Conservation (phyloP, 2,888 invertebrate species). For the Subacronicta megacephala region DNA sequence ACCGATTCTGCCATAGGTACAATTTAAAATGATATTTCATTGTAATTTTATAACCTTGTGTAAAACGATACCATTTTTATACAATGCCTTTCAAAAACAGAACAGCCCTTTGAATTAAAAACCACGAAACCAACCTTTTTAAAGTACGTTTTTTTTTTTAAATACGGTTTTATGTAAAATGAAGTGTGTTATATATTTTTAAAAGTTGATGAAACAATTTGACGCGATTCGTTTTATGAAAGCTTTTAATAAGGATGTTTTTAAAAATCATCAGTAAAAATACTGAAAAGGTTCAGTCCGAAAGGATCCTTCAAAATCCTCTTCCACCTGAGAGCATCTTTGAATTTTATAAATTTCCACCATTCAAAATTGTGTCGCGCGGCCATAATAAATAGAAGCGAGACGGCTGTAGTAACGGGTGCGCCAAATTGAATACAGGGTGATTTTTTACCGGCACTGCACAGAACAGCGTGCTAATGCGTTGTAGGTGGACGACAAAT, state of each 20-base stretch:
- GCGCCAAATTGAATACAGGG: slow-evolving; percentile 59
- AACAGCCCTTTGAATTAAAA: slow-evolving; percentile 12
- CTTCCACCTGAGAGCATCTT: neutral
- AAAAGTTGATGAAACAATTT: too few species aligned
- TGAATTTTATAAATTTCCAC: slow-evolving; percentile 10
- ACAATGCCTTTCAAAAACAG: slow-evolving; percentile 3
- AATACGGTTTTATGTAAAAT: neutral
- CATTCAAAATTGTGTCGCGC: slow-evolving; percentile 29
- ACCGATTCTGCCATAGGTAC: neutral
- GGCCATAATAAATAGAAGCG: slow-evolving; percentile 37
- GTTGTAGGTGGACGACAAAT: slow-evolving; percentile 36
- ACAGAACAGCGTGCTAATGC: slow-evolving; percentile 43
- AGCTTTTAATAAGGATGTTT: too few species aligned
- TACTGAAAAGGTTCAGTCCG: too few species aligned
- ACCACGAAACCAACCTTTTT: neutral
- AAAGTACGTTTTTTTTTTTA: neutral
- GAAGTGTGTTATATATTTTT: too few species aligned
- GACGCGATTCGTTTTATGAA: too few species aligned
- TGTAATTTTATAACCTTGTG: slow-evolving; percentile 12
- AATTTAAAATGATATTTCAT: neutral
- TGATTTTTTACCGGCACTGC: slow-evolving; percentile 54
- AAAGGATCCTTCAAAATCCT: too few species aligned
- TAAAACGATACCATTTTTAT: slow-evolving; percentile 13
- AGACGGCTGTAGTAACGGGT: slow-evolving; percentile 55
- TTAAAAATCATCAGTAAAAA: too few species aligned